phyloP scores from a whole-genome alignment of 2,888 invertebrate genomes.

The Cheilosia grossa region DNA sequence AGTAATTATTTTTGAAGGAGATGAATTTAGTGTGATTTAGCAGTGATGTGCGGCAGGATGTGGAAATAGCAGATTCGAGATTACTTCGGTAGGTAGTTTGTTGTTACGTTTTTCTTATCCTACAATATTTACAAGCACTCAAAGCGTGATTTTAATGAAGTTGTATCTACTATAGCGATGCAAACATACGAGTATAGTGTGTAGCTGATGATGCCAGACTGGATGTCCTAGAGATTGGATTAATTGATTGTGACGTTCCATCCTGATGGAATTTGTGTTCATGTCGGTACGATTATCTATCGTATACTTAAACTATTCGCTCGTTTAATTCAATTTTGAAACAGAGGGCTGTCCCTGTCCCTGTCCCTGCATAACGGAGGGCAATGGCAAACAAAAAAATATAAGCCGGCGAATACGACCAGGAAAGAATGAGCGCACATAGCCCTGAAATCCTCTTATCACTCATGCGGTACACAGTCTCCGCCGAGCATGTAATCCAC shows the following conservation, averaged over 20 bases:
- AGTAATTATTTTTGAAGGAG: slow-evolving; percentile 67
- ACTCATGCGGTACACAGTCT: slow-evolving; percentile 62
- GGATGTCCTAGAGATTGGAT: slow-evolving; percentile 26
- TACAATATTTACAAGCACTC: neutral
- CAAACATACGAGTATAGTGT: neutral
- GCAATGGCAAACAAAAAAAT: neutral
- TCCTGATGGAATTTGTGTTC: neutral
- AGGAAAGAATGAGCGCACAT: neutral
- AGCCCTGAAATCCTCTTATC: slow-evolving; percentile 53
- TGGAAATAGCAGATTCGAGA: neutral
- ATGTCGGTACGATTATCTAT: neutral
- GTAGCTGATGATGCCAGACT: neutral
- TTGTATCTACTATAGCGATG: neutral
- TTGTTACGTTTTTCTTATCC: neutral
- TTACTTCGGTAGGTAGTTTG: neutral
- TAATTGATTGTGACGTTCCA: slow-evolving; percentile 41
- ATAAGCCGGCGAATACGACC: neutral
- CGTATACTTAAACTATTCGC: slow-evolving; percentile 29
- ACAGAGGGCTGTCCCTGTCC: neutral
- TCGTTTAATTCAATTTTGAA: slow-evolving; percentile 45
- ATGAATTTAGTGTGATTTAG: slow-evolving; percentile 58
- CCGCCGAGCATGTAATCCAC: slow-evolving; percentile 66
- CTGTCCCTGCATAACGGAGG: too few relatives aligned
- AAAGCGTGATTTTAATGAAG: slow-evolving; percentile 14
- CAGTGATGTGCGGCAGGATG: neutral